Conservation (phyloP, 2,113 vertebrate genomes). For the Nanorana parkeri region DNA sequence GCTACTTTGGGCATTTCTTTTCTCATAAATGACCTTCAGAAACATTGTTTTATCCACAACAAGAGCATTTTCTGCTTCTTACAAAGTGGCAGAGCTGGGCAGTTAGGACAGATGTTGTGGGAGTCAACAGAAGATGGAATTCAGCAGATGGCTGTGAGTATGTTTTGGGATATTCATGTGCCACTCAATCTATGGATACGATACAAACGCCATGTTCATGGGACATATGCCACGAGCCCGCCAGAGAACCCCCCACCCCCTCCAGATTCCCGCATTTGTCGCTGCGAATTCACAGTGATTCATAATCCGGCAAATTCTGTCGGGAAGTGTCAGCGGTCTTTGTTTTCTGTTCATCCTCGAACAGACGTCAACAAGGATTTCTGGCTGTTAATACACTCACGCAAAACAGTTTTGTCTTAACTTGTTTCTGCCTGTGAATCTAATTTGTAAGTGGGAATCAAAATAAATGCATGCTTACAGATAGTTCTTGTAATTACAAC, state of each 20-base stretch:
- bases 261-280: conserved; percentile 14
- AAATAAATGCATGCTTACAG: background rate
- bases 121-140: conserved; percentile 1
- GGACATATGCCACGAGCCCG: conserved; percentile 35
- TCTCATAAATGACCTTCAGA: too few species aligned
- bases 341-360: conserved; percentile 16
- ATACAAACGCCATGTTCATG: conserved; percentile 33
- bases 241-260: background rate
- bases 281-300: conserved; percentile 31
- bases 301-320: conserved; percentile 20
- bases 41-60: background rate
- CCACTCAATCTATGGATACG: conserved; percentile 40
- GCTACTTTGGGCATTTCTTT: too few species aligned
- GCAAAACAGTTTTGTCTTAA: conserved; percentile 30
- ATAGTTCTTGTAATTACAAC: background rate
- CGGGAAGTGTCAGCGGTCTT: conserved; percentile 34
- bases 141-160: conserved; percentile 46
- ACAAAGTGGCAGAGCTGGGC: background rate
- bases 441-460: background rate
- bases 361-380: background rate
- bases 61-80: conserved; percentile 7
- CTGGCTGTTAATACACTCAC: conserved; percentile 18
- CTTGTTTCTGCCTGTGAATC: conserved; percentile 28
- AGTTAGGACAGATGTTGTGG: conserved; percentile 41
- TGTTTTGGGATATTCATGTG: conserved; percentile 28